Percentiles rank a stretch among this genome's conserved stretches.
These are phyloP conservation scores for Drosophila kepulauana DNA, from an alignment of 1,140 invertebrate species.

Conservation along the genomic window DNA sequence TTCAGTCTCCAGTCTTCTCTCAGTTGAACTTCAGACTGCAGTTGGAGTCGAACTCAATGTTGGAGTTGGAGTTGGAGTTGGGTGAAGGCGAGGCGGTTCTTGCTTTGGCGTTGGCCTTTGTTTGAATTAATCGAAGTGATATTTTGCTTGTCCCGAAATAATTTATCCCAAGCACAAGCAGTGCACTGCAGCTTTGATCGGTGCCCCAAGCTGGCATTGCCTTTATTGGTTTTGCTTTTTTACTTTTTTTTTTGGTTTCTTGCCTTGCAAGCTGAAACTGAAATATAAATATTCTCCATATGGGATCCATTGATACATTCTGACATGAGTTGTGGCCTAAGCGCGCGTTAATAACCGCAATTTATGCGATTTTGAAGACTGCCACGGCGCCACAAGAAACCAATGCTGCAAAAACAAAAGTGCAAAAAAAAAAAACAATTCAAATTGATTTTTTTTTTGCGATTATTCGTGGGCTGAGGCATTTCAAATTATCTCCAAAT, in stretches of 20 bases:
- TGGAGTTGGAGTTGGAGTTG: not conserved
- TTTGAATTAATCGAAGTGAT: slow-evolving; percentile 84
- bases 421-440: not conserved
- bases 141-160: slow-evolving; percentile 83
- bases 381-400: slow-evolving; percentile 32
- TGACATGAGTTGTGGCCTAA: slow-evolving; percentile 83
- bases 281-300: slow-evolving; percentile 83
- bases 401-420: slow-evolving; percentile 1
- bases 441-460: slow-evolving; percentile 29
- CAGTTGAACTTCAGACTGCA: not conserved
- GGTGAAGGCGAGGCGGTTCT: slow-evolving; percentile 12
- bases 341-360: slow-evolving; percentile 81
- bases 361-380: slow-evolving; percentile 80
- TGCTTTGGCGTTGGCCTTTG: slow-evolving; percentile 60
- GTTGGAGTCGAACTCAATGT: slow-evolving; percentile 11
- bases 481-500: not conserved
- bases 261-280: slow-evolving; percentile 23
- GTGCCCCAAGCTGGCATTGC: slow-evolving; percentile 38
- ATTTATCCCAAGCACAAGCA: slow-evolving; percentile 67
- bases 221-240: slow-evolving; percentile 67
- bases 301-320: slow-evolving; percentile 75
- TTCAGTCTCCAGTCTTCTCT: not conserved
- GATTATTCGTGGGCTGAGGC: slow-evolving; percentile 3
- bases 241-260: no score
- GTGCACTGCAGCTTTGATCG: slow-evolving; percentile 9